phyloP scores from a whole-genome alignment of 2,888 invertebrate genomes.

The Macrosiphum euphorbiae region DNA sequence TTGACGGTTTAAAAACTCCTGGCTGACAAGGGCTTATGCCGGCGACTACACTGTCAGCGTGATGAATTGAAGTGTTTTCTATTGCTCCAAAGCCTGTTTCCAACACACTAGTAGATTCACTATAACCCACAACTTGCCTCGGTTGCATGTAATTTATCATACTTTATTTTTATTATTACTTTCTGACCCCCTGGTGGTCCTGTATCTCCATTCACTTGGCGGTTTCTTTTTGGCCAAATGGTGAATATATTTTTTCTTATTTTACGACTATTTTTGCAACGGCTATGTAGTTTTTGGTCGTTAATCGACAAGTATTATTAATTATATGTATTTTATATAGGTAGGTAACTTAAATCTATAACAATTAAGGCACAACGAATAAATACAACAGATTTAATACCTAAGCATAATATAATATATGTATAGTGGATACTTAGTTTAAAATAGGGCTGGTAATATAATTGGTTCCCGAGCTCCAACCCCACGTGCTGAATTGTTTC shows the following conservation, averaged over 20 bases:
- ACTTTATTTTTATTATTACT: slow-evolving; percentile 65
- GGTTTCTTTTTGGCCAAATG: not conserved
- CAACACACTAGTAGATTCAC: slow-evolving; percentile 64
- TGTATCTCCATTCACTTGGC: not conserved
- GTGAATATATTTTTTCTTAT: not conserved
- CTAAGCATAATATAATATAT: not conserved
- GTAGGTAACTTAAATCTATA: not conserved
- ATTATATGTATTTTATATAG: not conserved
- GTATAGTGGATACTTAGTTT: not conserved
- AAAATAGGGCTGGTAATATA: too few relatives aligned
- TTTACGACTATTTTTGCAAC: slow-evolving; percentile 5
- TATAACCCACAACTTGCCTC: slow-evolving; percentile 42
- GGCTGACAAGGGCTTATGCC: slow-evolving; percentile 61
- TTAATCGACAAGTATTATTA: not conserved
- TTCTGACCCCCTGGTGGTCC: slow-evolving; percentile 42
- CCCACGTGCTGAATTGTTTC: too few relatives aligned
- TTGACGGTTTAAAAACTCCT: slow-evolving; percentile 63
- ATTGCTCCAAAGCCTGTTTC: slow-evolving; percentile 60
- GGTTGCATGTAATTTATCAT: slow-evolving; percentile 59
- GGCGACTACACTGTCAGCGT: slow-evolving; percentile 58
- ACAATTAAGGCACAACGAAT: not conserved
- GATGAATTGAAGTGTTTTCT: slow-evolving; percentile 65
- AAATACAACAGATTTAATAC: not conserved
- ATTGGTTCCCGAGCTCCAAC: too few relatives aligned
- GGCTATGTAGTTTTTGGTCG: not conserved